A percentile compares a stretch with the other conserved stretches of the same genome.
phyloP scores from a whole-genome alignment of 2,113 vertebrate species.

The mouse (Mus musculus) region DNA sequence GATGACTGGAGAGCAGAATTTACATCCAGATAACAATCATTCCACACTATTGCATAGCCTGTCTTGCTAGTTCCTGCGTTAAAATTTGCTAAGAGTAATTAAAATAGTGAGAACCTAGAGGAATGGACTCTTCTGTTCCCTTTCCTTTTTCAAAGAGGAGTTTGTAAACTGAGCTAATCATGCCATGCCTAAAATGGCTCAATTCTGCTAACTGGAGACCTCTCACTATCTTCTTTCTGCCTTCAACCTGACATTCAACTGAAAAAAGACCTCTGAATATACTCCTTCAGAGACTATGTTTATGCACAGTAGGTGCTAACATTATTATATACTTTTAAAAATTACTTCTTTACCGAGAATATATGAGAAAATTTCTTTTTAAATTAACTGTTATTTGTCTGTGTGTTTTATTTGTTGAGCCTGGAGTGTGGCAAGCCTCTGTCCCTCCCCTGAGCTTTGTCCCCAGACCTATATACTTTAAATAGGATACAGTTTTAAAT shows the following conservation, averaged over 20 bases:
- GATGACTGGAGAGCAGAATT: not conserved
- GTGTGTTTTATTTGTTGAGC: not conserved
- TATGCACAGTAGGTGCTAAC: not conserved
- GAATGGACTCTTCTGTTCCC: not conserved
- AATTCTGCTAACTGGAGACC: not conserved
- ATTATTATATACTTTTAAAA: not conserved
- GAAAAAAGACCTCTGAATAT: not conserved
- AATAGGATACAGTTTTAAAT: not conserved
- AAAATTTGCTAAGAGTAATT: not conserved
- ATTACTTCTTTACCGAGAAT: slow-evolving; percentile 2
- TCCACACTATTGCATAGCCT: not conserved
- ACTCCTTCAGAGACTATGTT: not conserved
- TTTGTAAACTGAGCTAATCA: not conserved
- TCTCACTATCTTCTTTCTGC: not conserved
- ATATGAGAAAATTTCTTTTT: not conserved
- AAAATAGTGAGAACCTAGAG: not conserved
- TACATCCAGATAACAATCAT: not conserved
- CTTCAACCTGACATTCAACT: not conserved
- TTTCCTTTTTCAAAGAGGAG: not conserved
- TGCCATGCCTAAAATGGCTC: no score
- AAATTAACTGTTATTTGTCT: not conserved
- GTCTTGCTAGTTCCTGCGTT: not conserved
- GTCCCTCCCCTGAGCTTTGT: not conserved
- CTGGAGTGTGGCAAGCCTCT: not conserved
- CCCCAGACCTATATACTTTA: not conserved